Evolutionary conservation across 2,113 vertebrate genomes (phyloP).

Genomic region (Melierax canorus): DNA sequence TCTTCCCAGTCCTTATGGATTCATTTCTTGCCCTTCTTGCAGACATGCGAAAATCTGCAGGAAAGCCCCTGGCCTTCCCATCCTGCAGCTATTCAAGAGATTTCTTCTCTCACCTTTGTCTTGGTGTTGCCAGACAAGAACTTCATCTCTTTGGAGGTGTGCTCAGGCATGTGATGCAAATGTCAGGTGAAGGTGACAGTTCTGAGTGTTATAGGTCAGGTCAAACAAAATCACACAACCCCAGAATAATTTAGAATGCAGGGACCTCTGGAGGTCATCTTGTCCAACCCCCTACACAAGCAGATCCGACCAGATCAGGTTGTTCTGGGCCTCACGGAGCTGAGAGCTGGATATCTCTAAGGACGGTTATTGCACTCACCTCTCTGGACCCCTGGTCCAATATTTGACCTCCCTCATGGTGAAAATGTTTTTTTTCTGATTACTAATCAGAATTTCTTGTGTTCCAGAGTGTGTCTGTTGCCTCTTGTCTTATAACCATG

Average conservation of each 20-base stretch:
- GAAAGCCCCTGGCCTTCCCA: background rate
- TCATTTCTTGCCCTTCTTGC: background rate
- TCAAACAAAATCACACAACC: background rate
- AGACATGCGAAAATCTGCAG: background rate
- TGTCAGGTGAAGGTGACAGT: background rate
- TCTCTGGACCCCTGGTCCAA: background rate
- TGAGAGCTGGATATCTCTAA: background rate
- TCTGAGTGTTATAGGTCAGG: background rate
- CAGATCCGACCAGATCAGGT: background rate
- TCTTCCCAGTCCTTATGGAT: background rate
- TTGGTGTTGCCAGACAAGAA: background rate
- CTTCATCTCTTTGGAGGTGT: background rate
- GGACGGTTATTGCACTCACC: background rate
- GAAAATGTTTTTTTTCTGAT: background rate
- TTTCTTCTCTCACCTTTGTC: background rate
- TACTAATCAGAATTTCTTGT: background rate
- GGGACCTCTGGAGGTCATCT: background rate
- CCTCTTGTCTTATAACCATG: background rate
- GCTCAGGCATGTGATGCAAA: background rate
- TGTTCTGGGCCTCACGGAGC: background rate
- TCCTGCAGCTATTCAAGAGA: background rate
- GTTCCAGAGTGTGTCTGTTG: background rate
- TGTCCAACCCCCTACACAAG: background rate
- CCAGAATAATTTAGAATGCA: background rate
- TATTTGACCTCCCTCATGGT: background rate